Conservation (phyloP, 2,888 invertebrate genomes). For the Serripes groenlandicus region DNA sequence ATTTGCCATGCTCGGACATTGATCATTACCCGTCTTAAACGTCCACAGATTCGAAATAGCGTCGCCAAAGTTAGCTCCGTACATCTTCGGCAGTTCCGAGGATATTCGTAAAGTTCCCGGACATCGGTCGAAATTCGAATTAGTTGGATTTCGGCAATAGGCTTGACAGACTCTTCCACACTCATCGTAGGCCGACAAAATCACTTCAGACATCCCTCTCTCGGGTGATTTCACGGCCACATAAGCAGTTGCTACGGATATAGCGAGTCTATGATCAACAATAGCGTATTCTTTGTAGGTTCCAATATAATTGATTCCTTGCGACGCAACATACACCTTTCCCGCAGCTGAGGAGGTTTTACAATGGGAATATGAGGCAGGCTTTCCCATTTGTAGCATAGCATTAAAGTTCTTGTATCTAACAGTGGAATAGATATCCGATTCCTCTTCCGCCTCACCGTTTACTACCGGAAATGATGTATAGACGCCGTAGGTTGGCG, state of each 20-base stretch:
- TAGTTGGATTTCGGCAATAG: slow-evolving; percentile 61
- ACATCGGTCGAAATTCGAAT: slow-evolving; percentile 56
- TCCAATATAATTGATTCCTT: slow-evolving; percentile 80
- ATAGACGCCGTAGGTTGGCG: slow-evolving; percentile 73
- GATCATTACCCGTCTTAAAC: slow-evolving; percentile 40
- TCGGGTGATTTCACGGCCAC: slow-evolving; percentile 78
- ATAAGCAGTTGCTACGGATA: slow-evolving; percentile 76
- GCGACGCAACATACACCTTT: slow-evolving; percentile 75
- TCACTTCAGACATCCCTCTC: slow-evolving; percentile 59
- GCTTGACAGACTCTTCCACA: slow-evolving; percentile 73
- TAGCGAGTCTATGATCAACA: slow-evolving; percentile 78
- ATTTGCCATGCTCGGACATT: slow-evolving; percentile 62
- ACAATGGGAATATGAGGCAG: slow-evolving; percentile 65
- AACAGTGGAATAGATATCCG: slow-evolving; percentile 76
- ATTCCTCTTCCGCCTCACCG: slow-evolving; percentile 63
- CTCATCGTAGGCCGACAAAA: slow-evolving; percentile 70
- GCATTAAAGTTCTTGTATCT: slow-evolving; percentile 64
- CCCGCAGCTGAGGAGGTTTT: slow-evolving; percentile 67
- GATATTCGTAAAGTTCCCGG: slow-evolving; percentile 68
- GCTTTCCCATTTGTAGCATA: slow-evolving; percentile 56
- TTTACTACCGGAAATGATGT: slow-evolving; percentile 74
- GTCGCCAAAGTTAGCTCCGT: slow-evolving; percentile 69
- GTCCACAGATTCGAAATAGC: slow-evolving; percentile 70
- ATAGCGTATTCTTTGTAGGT: slow-evolving; percentile 80
- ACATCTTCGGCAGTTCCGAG: slow-evolving; percentile 65